Percentiles rank a stretch among this genome's conserved stretches.
These are phyloP conservation scores for Palythoa heliodiscus DNA, from an alignment of 92 coral and sea anemone species.

Conservation along the genomic window DNA sequence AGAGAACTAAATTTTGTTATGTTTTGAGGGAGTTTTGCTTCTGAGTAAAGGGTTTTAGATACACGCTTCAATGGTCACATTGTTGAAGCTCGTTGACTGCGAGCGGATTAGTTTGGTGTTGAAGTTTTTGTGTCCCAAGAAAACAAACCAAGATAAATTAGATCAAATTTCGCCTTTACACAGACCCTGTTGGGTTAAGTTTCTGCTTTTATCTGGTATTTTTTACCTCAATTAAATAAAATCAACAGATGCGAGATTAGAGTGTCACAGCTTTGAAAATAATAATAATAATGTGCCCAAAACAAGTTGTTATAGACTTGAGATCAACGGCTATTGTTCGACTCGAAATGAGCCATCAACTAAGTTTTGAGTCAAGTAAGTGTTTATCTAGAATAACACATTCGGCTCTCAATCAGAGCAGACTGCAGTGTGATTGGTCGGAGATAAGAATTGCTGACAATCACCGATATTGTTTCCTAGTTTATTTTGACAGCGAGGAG, in stretches of 20 bases:
- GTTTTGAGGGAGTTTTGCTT: constrained; percentile 10
- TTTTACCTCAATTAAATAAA: background rate
- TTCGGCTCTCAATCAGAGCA: constrained; percentile 47
- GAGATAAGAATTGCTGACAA: constrained; percentile 63
- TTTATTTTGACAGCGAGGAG: constrained; percentile 51
- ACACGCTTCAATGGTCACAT: constrained; percentile 48
- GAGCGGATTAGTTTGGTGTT: constrained; percentile 46
- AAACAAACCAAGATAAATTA: constrained; percentile 40
- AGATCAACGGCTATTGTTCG: constrained; percentile 34
- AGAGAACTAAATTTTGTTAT: background rate
- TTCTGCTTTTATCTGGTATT: constrained; percentile 21
- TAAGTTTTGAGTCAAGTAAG: background rate
- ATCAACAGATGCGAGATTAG: constrained; percentile 7
- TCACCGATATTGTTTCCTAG: constrained; percentile 67
- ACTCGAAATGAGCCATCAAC: constrained; percentile 22
- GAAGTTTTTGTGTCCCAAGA: constrained; percentile 51
- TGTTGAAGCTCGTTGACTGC: constrained; percentile 54
- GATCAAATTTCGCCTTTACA: constrained; percentile 25
- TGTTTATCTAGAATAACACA: constrained; percentile 52
- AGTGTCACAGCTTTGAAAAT: constrained; percentile 18
- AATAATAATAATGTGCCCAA: constrained; percentile 15
- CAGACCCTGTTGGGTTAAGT: background rate
- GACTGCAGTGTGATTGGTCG: constrained; percentile 62
- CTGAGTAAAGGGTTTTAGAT: constrained; percentile 26
- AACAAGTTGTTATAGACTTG: constrained; percentile 7